Conservation (phyloP, 1,140 invertebrate genomes). For the Magallana gigas region DNA sequence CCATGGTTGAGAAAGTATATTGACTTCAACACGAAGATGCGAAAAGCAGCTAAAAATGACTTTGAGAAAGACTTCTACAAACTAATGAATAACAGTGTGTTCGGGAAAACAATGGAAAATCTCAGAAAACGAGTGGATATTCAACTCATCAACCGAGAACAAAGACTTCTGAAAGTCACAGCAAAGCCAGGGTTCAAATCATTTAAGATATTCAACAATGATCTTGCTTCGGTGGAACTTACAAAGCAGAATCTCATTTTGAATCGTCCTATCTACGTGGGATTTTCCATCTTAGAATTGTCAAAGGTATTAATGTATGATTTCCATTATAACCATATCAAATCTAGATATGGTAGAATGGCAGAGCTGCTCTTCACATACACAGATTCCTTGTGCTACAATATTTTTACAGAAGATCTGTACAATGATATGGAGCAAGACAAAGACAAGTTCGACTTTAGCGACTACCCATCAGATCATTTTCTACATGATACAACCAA, state of each 20-base stretch:
- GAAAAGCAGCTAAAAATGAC: no score
- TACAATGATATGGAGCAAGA: conserved; percentile 57
- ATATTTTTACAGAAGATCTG: conserved; percentile 75
- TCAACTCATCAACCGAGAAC: conserved; percentile 46
- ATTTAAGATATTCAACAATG: conserved; percentile 71
- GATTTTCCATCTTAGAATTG: conserved; percentile 59
- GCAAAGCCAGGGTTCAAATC: conserved; percentile 75
- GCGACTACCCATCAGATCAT: conserved; percentile 45
- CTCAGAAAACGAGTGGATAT: conserved; percentile 62
- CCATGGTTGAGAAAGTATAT: conserved; percentile 66
- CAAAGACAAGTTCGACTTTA: conserved; percentile 59
- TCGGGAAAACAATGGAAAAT: conserved; percentile 77
- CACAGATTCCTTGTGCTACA: conserved; percentile 79
- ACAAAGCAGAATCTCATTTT: conserved; percentile 60
- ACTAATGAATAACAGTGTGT: no score
- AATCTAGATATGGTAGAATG: conserved; percentile 69
- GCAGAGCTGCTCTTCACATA: conserved; percentile 76
- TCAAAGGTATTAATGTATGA: conserved; percentile 67
- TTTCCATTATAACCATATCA: conserved; percentile 72
- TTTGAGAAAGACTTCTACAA: no score
- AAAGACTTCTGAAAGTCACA: conserved; percentile 64
- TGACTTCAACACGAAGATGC: no score
- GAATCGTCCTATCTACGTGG: conserved; percentile 60
- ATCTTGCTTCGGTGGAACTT: conserved; percentile 58
- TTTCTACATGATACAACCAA: conserved; percentile 42